Evolutionary conservation across 2,113 vertebrate species (phyloP).

Genomic region (Mustela nigripes): DNA sequence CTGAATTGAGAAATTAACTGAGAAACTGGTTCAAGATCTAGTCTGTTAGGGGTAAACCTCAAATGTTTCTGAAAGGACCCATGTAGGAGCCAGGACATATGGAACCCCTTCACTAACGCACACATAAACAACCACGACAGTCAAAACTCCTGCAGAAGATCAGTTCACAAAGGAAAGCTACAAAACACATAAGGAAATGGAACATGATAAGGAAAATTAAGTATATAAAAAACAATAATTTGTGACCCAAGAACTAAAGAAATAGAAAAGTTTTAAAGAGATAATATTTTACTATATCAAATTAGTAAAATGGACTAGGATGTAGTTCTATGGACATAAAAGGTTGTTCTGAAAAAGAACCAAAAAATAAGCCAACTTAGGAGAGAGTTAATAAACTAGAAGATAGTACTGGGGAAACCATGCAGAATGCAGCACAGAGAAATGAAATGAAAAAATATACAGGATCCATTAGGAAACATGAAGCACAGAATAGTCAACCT

Average conservation of each 20-base stretch:
- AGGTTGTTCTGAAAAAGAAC: neutral
- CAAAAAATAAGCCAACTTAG: neutral
- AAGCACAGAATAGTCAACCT: neutral
- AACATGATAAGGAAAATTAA: neutral
- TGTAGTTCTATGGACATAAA: neutral
- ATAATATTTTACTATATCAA: neutral
- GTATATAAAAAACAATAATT: neutral
- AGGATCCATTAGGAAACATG: neutral
- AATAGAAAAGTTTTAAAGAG: neutral
- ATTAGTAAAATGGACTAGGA: neutral
- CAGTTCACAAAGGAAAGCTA: neutral
- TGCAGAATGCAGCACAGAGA: neutral
- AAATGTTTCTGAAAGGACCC: neutral
- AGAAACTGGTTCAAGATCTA: neutral
- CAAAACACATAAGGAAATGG: neutral
- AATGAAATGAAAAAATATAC: neutral
- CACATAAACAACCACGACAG: neutral
- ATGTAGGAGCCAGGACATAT: neutral
- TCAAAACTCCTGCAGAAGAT: neutral
- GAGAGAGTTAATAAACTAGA: neutral
- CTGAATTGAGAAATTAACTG: neutral
- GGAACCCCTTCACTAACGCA: accelerated
- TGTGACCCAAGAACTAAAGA: constrained; percentile 11
- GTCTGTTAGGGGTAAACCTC: neutral
- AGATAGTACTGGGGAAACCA: neutral